Evolutionary conservation across 2,888 invertebrate genomes (phyloP).

Genomic region (Pachydiplax longipennis): DNA sequence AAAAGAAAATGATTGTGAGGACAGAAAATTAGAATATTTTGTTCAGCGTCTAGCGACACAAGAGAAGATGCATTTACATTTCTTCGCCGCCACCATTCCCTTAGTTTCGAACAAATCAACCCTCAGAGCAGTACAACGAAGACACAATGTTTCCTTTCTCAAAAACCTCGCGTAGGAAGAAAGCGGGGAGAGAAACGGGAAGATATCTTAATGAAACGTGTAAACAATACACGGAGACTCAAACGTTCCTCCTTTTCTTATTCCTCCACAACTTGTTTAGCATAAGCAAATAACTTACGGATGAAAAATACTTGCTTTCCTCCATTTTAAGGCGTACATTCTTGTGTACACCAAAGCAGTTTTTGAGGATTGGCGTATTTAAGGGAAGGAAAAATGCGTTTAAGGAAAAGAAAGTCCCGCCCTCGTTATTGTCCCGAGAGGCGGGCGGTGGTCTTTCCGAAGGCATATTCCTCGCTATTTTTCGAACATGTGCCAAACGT

Average conservation of each 20-base stretch:
- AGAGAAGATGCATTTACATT: no score
- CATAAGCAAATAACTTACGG: neutral
- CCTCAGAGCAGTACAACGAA: neutral
- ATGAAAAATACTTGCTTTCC: neutral
- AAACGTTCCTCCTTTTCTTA: neutral
- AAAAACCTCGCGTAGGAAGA: neutral
- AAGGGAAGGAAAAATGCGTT: neutral
- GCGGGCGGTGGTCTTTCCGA: neutral
- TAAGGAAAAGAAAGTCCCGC: neutral
- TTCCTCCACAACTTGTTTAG: neutral
- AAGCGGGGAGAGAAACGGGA: neutral
- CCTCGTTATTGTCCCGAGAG: neutral
- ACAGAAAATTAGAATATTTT: no score
- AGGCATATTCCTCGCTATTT: neutral
- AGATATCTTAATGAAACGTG: neutral
- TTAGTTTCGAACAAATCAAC: neutral
- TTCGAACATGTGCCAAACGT: neutral
- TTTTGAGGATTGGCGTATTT: neutral
- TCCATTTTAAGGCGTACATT: neutral
- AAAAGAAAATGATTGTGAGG: no score
- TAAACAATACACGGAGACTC: neutral
- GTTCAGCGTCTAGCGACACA: no score
- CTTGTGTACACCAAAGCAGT: neutral
- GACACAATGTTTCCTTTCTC: neutral
- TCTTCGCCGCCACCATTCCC: neutral